Evolutionary conservation across 1,140 invertebrate genomes (phyloP).

Genomic region (Drosophila rufa): DNA sequence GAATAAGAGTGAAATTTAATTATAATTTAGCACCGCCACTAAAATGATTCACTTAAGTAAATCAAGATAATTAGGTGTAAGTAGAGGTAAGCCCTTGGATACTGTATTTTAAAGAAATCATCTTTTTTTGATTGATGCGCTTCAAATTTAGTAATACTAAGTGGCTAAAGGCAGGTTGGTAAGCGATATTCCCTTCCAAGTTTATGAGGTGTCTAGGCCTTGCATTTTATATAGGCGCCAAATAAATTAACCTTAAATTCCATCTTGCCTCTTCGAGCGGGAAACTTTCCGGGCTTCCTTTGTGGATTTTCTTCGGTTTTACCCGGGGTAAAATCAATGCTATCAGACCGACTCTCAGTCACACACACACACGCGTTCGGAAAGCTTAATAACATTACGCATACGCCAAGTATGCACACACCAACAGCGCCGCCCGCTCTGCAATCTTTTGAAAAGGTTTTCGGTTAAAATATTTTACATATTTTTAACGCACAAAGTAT

Average conservation of each 20-base stretch:
- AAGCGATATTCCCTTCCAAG: not conserved
- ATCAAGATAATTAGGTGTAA: not conserved
- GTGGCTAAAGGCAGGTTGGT: not conserved
- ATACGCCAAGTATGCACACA: conserved; percentile 49
- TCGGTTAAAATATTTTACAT: conserved; percentile 80
- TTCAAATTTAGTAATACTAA: not conserved
- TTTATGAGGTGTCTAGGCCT: not conserved
- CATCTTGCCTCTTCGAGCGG: not conserved
- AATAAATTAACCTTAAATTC: conserved; percentile 35
- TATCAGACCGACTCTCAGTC: conserved; percentile 13
- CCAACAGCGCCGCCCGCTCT: conserved; percentile 37
- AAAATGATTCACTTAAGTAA: not conserved
- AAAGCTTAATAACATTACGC: conserved; percentile 62
- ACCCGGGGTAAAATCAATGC: conserved; percentile 42
- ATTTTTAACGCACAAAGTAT: conserved; percentile 69
- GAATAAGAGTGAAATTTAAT: not conserved
- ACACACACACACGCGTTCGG: conserved; percentile 6
- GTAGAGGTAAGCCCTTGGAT: not conserved
- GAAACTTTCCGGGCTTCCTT: conserved; percentile 15
- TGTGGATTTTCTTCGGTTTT: conserved; percentile 14
- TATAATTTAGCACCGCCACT: conserved; percentile 1
- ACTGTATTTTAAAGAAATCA: too few relatives aligned
- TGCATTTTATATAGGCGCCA: conserved; percentile 7
- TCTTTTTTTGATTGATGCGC: too few relatives aligned
- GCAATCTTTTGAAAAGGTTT: conserved; percentile 79